Conservation (phyloP, 2,888 invertebrate genomes). For the Nysson spinosus region DNA sequence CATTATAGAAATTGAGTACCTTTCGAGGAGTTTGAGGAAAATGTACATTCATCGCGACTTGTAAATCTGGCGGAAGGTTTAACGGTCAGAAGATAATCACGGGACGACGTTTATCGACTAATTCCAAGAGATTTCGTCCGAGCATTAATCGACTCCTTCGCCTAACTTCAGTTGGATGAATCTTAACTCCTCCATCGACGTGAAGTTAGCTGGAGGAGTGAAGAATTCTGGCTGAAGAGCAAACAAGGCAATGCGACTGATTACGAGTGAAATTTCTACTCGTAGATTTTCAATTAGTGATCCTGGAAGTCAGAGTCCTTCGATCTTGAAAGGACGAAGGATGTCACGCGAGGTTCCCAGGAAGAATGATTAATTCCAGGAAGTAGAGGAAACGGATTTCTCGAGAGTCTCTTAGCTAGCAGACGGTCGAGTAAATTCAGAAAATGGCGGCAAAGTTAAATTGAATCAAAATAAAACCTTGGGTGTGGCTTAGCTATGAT, state of each 20-base stretch:
- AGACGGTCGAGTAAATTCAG: conserved; percentile 7
- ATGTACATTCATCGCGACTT: conserved; percentile 8
- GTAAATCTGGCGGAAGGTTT: conserved; percentile 29
- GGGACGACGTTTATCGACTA: background rate
- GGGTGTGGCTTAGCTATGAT: background rate
- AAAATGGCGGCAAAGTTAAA: conserved; percentile 17
- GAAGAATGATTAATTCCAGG: conserved; percentile 5
- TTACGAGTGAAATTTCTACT: conserved; percentile 48
- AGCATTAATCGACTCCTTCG: conserved; percentile 13
- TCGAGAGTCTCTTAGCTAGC: background rate
- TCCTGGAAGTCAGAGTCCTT: too few species aligned
- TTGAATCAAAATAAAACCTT: conserved; percentile 21
- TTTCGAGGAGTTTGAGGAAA: conserved; percentile 6
- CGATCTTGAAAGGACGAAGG: background rate
- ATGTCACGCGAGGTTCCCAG: background rate
- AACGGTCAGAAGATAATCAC: conserved; percentile 22
- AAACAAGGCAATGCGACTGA: conserved; percentile 28
- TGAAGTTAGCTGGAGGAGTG: too few species aligned
- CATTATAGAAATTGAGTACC: too few species aligned
- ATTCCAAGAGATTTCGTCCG: background rate
- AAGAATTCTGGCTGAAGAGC: background rate
- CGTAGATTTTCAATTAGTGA: conserved; percentile 46
- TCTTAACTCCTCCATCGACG: too few species aligned
- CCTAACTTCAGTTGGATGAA: too few species aligned
- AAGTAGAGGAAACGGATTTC: background rate